Conservation (phyloP, 2,113 vertebrate genomes). For the Axis porcinus region DNA sequence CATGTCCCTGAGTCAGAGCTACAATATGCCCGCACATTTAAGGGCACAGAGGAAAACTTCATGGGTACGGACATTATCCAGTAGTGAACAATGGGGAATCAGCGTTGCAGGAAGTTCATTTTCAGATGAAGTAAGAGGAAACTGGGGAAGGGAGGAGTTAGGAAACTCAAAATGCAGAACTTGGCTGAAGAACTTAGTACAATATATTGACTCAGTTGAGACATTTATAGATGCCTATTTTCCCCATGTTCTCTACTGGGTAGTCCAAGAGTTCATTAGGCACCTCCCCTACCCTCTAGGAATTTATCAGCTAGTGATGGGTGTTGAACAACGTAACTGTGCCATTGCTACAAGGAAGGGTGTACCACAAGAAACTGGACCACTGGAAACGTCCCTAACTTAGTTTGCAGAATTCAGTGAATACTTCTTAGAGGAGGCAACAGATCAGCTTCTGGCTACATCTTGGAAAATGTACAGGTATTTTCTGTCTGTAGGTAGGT, state of each 20-base stretch:
- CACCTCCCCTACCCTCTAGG: not conserved
- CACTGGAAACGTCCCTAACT: not conserved
- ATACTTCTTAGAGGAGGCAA: not conserved
- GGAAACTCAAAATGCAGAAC: slow-evolving; percentile 12
- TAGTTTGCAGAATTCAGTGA: slow-evolving; percentile 18
- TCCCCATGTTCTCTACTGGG: not conserved
- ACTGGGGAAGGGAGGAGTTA: slow-evolving; percentile 56
- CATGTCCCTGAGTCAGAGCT: not conserved
- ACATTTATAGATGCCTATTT: not conserved
- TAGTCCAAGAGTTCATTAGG: not conserved
- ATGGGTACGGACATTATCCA: not conserved
- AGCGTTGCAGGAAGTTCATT: slow-evolving; percentile 58
- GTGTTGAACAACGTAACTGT: not conserved
- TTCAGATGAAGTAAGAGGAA: slow-evolving; percentile 61
- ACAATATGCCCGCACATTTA: not conserved
- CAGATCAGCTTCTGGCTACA: not conserved
- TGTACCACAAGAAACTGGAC: not conserved
- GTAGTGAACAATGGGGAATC: slow-evolving; percentile 44
- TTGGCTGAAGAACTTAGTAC: not conserved
- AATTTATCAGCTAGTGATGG: not conserved
- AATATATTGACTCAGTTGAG: slow-evolving; percentile 13
- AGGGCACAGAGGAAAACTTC: not conserved
- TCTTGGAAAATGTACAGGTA: slow-evolving; percentile 17
- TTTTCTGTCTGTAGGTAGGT: slow-evolving; percentile 16
- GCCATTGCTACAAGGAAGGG: not conserved